Base-by-base conservation (phyloP, 2,888 invertebrate genomes). In the Penaeus monodon region DNA sequence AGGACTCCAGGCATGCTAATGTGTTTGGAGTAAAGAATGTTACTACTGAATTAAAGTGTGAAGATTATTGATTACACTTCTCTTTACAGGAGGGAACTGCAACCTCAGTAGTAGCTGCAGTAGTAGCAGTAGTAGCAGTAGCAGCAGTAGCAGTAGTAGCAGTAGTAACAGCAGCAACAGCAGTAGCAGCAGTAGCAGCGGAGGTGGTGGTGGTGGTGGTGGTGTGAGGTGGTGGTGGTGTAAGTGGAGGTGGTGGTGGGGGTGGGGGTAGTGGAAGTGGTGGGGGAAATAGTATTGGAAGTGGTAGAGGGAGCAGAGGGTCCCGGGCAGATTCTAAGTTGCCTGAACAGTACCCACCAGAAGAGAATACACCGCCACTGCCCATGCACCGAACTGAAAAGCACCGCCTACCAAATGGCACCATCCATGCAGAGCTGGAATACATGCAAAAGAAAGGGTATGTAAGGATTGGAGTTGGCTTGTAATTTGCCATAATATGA, bases 361-460 rank as follows among this genome's bases (percentile, higher is more conserved):
- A 73, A 44, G 88, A 88, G 76, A 80, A 80, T 38, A 63, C 87
- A 66, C 70, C 88, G n/a, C 84, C 86, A 49, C 88, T 85, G 24
- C 81, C 79, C 29, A 68, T 79, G 27, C 88, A 88, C 84, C 84
- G 84, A 57, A 27, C 80, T 66, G 88, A 88, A 38, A 88, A 88
- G 63, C 83, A 88, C 66, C 74, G 84, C 70, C 84, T 86, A 64
- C 81, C 86, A n/a, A 89, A 89, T 63, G 90, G 84, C 70, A 81
- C 77, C 44, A 86, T 90, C 49, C 90, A 88, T 44, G 87, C 85
- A 0, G 88, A 90, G 74, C 80, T 88, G 66, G 90, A 87, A 68
- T 90, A 90, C 73, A 90, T 88, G 88, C 90, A 88, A 70, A 88
- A 90, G 77, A 88, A 87, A 49, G 88, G 87, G 90, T 90, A 73